Percentiles rank a stretch among this genome's conserved stretches.
Conservation (phyloP, 2,797 vertebrate genomes). For the Falco novaeseelandiae region DNA sequence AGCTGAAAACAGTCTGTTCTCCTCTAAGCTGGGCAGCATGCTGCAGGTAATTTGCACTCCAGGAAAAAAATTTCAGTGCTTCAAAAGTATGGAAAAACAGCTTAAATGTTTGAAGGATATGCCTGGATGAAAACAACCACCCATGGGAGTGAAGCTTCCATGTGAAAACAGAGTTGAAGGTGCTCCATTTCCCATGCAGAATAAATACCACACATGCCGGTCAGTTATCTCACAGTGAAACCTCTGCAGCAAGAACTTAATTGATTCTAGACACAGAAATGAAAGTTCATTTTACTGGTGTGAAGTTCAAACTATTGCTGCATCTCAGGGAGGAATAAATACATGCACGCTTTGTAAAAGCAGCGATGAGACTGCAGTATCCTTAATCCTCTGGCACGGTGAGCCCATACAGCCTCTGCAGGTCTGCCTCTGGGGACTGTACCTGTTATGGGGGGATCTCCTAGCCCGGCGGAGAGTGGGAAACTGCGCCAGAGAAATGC, state of each 20-base stretch:
- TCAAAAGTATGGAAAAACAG: not conserved
- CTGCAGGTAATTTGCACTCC: not conserved
- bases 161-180: not conserved
- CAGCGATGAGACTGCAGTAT: not conserved
- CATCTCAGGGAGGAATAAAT: not conserved
- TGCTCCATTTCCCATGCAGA: not conserved
- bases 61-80: too few species aligned
- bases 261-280: not conserved
- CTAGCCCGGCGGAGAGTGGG: not conserved
- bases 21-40: too few species aligned
- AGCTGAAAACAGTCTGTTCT: too few species aligned
- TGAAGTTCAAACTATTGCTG: not conserved
- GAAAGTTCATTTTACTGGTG: not conserved
- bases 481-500: not conserved
- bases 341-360: not conserved
- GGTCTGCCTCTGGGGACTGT: too few species aligned
- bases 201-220: too few species aligned
- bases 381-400: not conserved
- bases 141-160: fast-evolving
- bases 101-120: not conserved
- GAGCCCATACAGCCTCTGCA: not conserved
- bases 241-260: not conserved
- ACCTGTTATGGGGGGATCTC: not conserved
- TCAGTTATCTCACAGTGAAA: not conserved
- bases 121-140: too few species aligned